Evolutionary conservation across 1,140 invertebrate genomes (phyloP).

Genomic region (Euura saliciscinereae): DNA sequence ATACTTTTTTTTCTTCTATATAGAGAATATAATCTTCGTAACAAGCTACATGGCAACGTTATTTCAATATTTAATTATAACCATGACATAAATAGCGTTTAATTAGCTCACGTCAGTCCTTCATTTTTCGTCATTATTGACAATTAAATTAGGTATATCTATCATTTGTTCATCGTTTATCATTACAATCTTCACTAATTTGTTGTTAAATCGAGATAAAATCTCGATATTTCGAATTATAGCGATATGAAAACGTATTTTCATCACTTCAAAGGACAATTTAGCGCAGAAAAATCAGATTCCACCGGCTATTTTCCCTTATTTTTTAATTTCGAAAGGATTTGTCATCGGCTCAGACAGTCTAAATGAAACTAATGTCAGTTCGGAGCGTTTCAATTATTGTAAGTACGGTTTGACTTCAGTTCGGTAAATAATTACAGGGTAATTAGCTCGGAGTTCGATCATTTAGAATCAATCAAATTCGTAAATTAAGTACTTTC

Average conservation of each 20-base stretch:
- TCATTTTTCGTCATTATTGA: neutral
- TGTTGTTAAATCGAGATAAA: neutral
- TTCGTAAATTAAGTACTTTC: neutral
- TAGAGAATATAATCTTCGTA: constrained; percentile 1
- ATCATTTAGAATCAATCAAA: neutral
- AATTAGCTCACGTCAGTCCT: neutral
- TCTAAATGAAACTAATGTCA: no score
- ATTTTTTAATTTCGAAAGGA: no score
- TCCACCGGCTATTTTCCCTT: no score
- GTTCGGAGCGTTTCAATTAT: no score
- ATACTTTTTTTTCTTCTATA: neutral
- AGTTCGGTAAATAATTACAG: neutral
- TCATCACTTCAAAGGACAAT: no score
- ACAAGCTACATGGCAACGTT: constrained; percentile 12
- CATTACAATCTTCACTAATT: neutral
- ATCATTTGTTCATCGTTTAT: neutral
- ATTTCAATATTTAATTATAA: neutral
- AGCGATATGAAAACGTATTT: no score
- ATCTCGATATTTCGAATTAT: neutral
- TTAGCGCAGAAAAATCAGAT: no score
- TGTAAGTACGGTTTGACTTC: constrained; percentile 1
- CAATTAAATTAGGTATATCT: neutral
- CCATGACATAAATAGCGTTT: no score
- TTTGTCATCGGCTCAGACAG: no score
- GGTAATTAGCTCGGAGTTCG: neutral